Conservation (phyloP, 2,888 invertebrate species). For the Rhopalosiphum nymphaeae region DNA sequence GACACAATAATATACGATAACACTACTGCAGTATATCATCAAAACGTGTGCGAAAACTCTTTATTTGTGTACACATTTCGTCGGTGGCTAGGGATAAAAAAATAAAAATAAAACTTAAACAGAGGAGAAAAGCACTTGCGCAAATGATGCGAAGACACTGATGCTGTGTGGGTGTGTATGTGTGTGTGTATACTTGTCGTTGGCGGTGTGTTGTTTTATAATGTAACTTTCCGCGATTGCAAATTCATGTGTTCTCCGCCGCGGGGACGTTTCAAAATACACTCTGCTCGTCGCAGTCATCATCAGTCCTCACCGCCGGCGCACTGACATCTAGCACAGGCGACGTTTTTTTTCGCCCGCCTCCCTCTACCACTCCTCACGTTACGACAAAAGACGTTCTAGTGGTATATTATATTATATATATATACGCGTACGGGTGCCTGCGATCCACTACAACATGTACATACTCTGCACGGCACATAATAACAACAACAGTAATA, state of each 20-base stretch:
- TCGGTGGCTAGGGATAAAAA: neutral
- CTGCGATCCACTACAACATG: slow-evolving; percentile 33
- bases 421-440: neutral
- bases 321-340: neutral
- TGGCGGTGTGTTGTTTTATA: slow-evolving; percentile 41
- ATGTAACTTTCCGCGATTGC: slow-evolving; percentile 40
- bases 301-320: neutral
- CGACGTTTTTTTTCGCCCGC: neutral
- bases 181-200: neutral
- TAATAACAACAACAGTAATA: neutral
- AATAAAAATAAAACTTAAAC: slow-evolving; percentile 16
- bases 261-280: neutral
- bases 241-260: slow-evolving; percentile 41
- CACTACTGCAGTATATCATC: neutral
- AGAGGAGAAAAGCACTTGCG: slow-evolving; percentile 38
- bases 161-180: neutral
- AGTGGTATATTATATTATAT: slow-evolving; percentile 35
- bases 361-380: neutral
- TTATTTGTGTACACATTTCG: neutral
- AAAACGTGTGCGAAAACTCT: neutral
- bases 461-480: neutral
- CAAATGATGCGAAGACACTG: slow-evolving; percentile 48
- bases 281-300: neutral
- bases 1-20: neutral
- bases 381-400: slow-evolving; percentile 40